These are phyloP conservation scores for Centruroides vittatus DNA, from an alignment of 1,140 invertebrate genomes.

Conservation along the genomic window DNA sequence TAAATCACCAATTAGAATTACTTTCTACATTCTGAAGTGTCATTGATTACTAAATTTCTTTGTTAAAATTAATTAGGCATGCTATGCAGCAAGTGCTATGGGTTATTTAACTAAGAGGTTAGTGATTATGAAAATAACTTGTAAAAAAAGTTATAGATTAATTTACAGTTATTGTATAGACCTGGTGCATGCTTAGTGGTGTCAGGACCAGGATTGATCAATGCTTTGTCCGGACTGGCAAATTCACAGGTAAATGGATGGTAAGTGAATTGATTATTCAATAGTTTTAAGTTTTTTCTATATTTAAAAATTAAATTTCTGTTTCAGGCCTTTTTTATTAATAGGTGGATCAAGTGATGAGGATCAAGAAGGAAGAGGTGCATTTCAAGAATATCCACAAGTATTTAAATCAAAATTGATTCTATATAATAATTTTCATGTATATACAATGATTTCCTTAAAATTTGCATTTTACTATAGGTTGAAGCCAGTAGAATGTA, in stretches of 20 bases:
- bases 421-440: too few relatives aligned
- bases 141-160: background rate
- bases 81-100: slow-evolving; percentile 84
- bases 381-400: slow-evolving; percentile 89
- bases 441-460: too few relatives aligned
- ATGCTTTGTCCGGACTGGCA: slow-evolving; percentile 83
- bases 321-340: slow-evolving; percentile 62
- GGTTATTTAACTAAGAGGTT: slow-evolving; percentile 43
- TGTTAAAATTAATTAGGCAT: slow-evolving; percentile 35
- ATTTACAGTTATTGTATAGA: slow-evolving; percentile 32
- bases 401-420: slow-evolving; percentile 12
- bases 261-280: slow-evolving; percentile 31
- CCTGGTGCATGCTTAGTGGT: slow-evolving; percentile 87
- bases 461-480: slow-evolving; percentile 16
- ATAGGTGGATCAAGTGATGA: slow-evolving; percentile 78
- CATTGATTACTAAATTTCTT: too few relatives aligned
- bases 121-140: slow-evolving; percentile 7
- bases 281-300: background rate
- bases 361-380: slow-evolving; percentile 84
- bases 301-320: background rate
- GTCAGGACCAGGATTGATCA: slow-evolving; percentile 85
- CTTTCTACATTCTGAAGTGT: too few relatives aligned
- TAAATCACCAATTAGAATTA: too few relatives aligned
- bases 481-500: slow-evolving; percentile 68
- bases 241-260: slow-evolving; percentile 94